A percentile compares a stretch with the other conserved stretches of the same genome.
phyloP scores from a whole-genome alignment of 2,797 vertebrate species.

The Gouania willdenowi region DNA sequence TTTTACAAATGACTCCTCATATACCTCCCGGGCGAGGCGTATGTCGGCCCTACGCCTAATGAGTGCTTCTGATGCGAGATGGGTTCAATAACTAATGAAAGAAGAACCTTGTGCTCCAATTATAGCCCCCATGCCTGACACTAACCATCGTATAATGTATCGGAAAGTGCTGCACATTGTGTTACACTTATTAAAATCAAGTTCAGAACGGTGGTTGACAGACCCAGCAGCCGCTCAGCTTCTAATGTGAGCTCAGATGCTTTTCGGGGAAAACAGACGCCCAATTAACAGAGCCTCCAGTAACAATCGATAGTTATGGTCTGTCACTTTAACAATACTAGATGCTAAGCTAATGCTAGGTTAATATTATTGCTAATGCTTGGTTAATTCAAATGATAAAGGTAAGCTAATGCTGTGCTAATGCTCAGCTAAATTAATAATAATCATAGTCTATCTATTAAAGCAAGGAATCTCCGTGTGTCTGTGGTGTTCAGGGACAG shows the following conservation, averaged over 20 bases:
- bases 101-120: conserved; percentile 63
- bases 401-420: too few species aligned
- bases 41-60: conserved; percentile 73
- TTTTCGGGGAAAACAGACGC: conserved; percentile 48
- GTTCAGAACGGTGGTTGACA: conserved; percentile 65
- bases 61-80: conserved; percentile 68
- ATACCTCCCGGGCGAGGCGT: conserved; percentile 62
- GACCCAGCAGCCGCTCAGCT: conserved; percentile 42
- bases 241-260: conserved; percentile 53
- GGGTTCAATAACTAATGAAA: conserved; percentile 74
- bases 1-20: conserved; percentile 71
- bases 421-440: too few species aligned
- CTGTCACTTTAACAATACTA: too few species aligned
- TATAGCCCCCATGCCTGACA: conserved; percentile 60
- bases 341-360: too few species aligned
- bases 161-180: conserved; percentile 51
- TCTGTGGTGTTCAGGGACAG: too few species aligned
- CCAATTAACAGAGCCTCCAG: conserved; percentile 58
- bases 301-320: conserved; percentile 53
- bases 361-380: too few species aligned
- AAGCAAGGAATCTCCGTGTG: too few species aligned
- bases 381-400: too few species aligned
- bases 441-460: too few species aligned
- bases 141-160: conserved; percentile 71
- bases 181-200: conserved; percentile 61